Base-by-base conservation (phyloP, 1,140 invertebrate species). In the Liolophura sinensis region DNA sequence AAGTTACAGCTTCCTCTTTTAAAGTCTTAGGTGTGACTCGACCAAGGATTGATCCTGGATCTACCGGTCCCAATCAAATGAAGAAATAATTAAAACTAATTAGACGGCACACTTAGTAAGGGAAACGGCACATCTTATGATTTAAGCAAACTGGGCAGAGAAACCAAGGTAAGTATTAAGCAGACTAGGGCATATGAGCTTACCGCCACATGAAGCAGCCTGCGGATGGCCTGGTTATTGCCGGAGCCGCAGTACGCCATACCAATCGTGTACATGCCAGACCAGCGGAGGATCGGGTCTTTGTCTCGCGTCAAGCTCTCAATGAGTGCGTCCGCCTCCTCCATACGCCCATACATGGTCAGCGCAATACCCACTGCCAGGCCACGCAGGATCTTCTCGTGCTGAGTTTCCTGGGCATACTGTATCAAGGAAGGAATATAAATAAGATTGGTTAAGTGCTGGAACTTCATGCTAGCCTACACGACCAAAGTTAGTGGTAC, bases 191-290 rank as follows among this genome's bases (percentile, higher is more conserved):
- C 3, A 54, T 25, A 54, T 20, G 40, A 56, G 88, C 87, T 87
- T 74, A 95, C 97, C 56, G 97, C 97, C 71, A 98, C 94, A 80
- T 98, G 96, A 1, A 99, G 89, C 5, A 99, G 87, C 72, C 92
- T 93, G 15, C 95, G 88, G 73, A 99, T 97, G 0, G 98, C 97
- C 80, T 93, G 91, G 83, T 98, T 99, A 77, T 96, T 97, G 57
- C 96, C 97, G 22, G 95, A 97, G 47, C 98, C 98, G 84, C 95
- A 98, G 82, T 99, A 99, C 0, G 97, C 97, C 91, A 98, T 98
- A 0, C 96, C 97, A 22, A 99, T 88, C 0, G 96, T 98, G 82
- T 98, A 98, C 90, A 99, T 98, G 61, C 94, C 98, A 64, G 95
- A 95, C 68, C 97, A 84, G 60, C 85, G 70, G 11, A 86, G 70